These are phyloP conservation scores for Drosophila rhopaloa DNA, from an alignment of 1,140 invertebrate genomes.

Conservation along the genomic window DNA sequence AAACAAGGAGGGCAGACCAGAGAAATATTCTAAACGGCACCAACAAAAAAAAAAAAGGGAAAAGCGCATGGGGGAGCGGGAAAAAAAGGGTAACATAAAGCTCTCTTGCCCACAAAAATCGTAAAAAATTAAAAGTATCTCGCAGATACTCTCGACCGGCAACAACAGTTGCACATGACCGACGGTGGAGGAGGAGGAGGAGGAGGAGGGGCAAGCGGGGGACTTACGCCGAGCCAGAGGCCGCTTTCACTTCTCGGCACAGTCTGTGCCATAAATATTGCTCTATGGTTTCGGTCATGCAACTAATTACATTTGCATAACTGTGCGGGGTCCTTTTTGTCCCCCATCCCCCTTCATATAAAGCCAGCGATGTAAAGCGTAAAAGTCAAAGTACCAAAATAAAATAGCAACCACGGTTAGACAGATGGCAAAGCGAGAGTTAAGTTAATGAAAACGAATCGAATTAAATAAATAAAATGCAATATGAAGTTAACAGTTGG, in stretches of 20 bases:
- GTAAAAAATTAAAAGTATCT: slow-evolving; percentile 81
- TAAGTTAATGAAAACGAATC: slow-evolving; percentile 56
- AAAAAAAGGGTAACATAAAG: slow-evolving; percentile 58
- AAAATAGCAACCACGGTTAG: slow-evolving; percentile 25
- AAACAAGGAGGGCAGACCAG: slow-evolving; percentile 54
- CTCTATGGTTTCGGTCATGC: slow-evolving; percentile 79
- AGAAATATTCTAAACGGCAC: slow-evolving; percentile 69
- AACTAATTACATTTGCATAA: slow-evolving; percentile 82
- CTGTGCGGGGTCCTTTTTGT: slow-evolving; percentile 37
- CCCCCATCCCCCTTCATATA: not conserved
- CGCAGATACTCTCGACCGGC: slow-evolving; percentile 58
- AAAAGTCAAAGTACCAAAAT: slow-evolving; percentile 42
- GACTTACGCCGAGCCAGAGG: slow-evolving; percentile 13
- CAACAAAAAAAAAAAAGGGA: slow-evolving; percentile 25
- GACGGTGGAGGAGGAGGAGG: not conserved
- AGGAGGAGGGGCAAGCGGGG: not conserved
- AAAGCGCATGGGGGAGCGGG: not conserved
- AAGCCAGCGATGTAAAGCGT: slow-evolving; percentile 1
- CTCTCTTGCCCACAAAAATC: slow-evolving; percentile 68
- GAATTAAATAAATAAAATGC: slow-evolving; percentile 54
- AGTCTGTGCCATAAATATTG: slow-evolving; percentile 78
- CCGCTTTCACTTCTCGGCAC: slow-evolving; percentile 64
- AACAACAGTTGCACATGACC: slow-evolving; percentile 60
- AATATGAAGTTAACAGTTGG: slow-evolving; percentile 31
- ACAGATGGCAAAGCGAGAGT: slow-evolving; percentile 40